phyloP scores from a whole-genome alignment of 1,140 invertebrate species.

The Pseudomyrmex cubaensis region DNA sequence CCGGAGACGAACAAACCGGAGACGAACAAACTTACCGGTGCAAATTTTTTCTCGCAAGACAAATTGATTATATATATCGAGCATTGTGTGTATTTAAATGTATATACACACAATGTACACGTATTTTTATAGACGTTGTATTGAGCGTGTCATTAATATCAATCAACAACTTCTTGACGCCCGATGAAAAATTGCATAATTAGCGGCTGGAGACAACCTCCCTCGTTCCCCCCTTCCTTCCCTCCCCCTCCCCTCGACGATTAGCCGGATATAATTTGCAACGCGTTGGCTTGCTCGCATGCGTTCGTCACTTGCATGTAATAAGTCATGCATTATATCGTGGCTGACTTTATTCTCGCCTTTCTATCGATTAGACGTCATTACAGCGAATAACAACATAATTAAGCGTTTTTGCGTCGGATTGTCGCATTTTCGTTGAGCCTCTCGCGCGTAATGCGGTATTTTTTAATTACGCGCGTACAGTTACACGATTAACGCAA shows the following conservation, averaged over 20 bases:
- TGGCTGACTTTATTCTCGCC: conserved; percentile 33
- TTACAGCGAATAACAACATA: conserved; percentile 67
- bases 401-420: conserved; percentile 66
- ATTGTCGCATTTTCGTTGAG: conserved; percentile 16
- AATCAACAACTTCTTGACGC: not conserved
- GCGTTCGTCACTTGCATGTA: conserved; percentile 33
- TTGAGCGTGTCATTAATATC: conserved; percentile 24
- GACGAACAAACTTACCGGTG: not conserved
- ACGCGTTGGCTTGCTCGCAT: conserved; percentile 2
- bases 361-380: conserved; percentile 67
- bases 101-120: not conserved
- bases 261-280: conserved; percentile 48
- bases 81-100: not conserved
- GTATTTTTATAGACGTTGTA: not conserved
- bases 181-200: conserved; percentile 22
- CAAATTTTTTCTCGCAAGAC: not conserved
- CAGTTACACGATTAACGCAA: conserved; percentile 13
- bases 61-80: not conserved
- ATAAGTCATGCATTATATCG: conserved; percentile 49
- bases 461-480: conserved; percentile 6
- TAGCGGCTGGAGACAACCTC: not conserved
- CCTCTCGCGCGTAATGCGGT: not conserved
- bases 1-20: not conserved
- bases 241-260: not conserved
- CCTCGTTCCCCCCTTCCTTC: too few relatives aligned